Percentiles rank a stretch among this genome's conserved stretches.
Evolutionary conservation across 2,888 invertebrate species (phyloP).

Genomic region (Melieria picta): DNA sequence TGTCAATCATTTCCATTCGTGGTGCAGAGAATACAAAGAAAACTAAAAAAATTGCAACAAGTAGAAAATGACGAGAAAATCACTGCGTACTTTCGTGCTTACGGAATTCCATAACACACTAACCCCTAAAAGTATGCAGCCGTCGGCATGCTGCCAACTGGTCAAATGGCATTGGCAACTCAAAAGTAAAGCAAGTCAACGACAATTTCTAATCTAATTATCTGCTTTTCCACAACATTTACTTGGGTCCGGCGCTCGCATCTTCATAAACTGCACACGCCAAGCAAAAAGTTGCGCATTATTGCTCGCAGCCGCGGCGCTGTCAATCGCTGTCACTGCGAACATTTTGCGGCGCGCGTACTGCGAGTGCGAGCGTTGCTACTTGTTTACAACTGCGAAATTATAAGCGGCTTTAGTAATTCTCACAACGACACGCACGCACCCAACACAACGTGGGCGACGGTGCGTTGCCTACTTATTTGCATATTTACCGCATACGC

Average conservation of each 20-base stretch:
- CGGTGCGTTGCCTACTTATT: constrained; percentile 40
- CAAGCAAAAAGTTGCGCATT: too few species aligned
- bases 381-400: constrained; percentile 12
- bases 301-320: neutral
- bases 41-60: too few species aligned
- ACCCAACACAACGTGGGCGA: constrained; percentile 41
- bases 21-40: too few species aligned
- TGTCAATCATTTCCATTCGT: too few species aligned
- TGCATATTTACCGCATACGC: constrained; percentile 37
- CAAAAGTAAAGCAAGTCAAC: constrained; percentile 35
- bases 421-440: constrained; percentile 42
- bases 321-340: neutral
- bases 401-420: constrained; percentile 60
- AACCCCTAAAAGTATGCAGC: constrained; percentile 53
- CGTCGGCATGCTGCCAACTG: constrained; percentile 27
- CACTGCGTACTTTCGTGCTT: constrained; percentile 48
- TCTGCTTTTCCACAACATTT: constrained; percentile 30
- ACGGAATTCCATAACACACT: constrained; percentile 33
- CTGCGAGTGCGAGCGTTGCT: neutral
- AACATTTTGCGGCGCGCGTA: constrained; percentile 12
- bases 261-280: neutral
- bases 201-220: constrained; percentile 35
- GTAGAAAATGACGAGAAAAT: neutral
- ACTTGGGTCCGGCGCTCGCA: constrained; percentile 12
- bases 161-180: constrained; percentile 55